These are phyloP conservation scores for Phalera bucephala DNA, from an alignment of 2,888 invertebrate species.

Conservation along the genomic window DNA sequence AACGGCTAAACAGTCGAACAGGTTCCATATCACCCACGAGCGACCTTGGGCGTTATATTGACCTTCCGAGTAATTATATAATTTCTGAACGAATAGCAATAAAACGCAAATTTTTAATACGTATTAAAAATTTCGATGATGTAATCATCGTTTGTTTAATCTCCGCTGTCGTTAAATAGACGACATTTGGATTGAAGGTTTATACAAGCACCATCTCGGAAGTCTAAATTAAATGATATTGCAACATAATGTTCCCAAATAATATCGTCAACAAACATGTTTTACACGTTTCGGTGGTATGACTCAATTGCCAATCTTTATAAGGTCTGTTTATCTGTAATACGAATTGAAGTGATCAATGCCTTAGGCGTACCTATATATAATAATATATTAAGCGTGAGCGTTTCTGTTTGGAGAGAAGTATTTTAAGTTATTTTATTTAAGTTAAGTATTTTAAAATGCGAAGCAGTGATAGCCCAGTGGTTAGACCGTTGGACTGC, in stretches of 20 bases:
- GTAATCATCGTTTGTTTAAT: conserved; percentile 28
- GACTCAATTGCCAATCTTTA: conserved; percentile 13
- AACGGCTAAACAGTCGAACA: conserved; percentile 41
- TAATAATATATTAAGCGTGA: no score
- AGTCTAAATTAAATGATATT: background rate
- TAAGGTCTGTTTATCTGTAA: conserved; percentile 13
- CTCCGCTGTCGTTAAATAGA: background rate
- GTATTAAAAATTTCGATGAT: conserved; percentile 30
- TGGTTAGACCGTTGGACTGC: no score
- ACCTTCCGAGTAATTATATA: conserved; percentile 63
- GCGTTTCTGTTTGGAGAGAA: no score
- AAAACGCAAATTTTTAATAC: conserved; percentile 41
- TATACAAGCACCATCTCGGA: background rate
- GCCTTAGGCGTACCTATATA: background rate
- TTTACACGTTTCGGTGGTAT: conserved; percentile 6
- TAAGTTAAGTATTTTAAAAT: no score
- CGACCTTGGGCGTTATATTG: conserved; percentile 57
- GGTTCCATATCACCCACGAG: conserved; percentile 52
- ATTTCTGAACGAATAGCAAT: conserved; percentile 51
- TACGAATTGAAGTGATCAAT: conserved; percentile 1
- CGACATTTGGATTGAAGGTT: no score
- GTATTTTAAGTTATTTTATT: no score
- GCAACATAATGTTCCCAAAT: conserved; percentile 8
- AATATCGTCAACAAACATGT: conserved; percentile 4
- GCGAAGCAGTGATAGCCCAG: no score